These are phyloP conservation scores for Yponomeuta evonymella DNA, from an alignment of 2,888 invertebrate genomes.

Conservation along the genomic window DNA sequence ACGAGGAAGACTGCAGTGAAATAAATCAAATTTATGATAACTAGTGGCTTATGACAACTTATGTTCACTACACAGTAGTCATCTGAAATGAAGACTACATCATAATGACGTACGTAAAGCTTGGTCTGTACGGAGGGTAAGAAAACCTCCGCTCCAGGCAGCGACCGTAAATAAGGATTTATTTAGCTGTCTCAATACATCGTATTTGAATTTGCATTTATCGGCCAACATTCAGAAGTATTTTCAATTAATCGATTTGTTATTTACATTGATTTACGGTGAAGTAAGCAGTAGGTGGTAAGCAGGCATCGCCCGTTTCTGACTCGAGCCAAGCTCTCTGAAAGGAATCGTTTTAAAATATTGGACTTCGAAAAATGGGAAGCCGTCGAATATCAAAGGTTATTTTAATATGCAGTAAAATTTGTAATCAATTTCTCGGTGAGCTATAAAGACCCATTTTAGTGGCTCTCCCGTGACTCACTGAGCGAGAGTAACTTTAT, in stretches of 20 bases:
- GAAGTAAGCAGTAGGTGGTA: slow-evolving; percentile 50
- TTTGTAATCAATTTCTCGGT: slow-evolving; percentile 67
- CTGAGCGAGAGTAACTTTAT: slow-evolving; percentile 35
- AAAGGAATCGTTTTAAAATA: slow-evolving; percentile 12
- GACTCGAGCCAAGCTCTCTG: neutral
- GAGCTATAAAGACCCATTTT: slow-evolving; percentile 57
- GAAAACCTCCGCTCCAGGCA: neutral
- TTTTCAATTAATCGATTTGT: slow-evolving; percentile 58
- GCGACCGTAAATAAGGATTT: slow-evolving; percentile 14
- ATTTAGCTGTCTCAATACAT: slow-evolving; percentile 16
- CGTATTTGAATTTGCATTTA: slow-evolving; percentile 17
- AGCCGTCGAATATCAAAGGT: slow-evolving; percentile 62
- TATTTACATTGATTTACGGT: slow-evolving; percentile 57
- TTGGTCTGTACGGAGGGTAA: neutral
- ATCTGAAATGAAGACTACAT: too few relatives aligned
- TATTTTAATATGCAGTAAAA: slow-evolving; percentile 73
- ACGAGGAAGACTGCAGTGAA: too few relatives aligned
- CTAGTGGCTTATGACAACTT: too few relatives aligned
- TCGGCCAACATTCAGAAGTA: slow-evolving; percentile 17
- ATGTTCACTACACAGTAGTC: too few relatives aligned
- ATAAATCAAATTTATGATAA: too few relatives aligned
- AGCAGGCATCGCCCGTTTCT: slow-evolving; percentile 28
- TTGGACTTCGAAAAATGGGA: slow-evolving; percentile 41
- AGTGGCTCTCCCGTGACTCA: slow-evolving; percentile 55
- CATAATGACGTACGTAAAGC: too few relatives aligned